Conservation (phyloP, 2,888 invertebrate genomes). For the Neocrepidodera transversa region DNA sequence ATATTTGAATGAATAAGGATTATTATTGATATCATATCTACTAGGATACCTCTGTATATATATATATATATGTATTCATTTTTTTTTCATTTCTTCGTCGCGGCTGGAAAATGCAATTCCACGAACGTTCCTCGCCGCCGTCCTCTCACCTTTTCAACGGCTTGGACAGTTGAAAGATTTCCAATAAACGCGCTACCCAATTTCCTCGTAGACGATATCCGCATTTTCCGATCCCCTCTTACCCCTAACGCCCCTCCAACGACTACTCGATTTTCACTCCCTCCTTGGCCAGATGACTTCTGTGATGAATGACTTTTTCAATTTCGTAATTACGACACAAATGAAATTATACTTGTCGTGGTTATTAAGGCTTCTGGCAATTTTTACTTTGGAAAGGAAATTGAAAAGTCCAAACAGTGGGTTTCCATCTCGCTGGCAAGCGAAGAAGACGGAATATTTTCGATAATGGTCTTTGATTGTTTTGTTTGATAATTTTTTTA, state of each 20-base stretch:
- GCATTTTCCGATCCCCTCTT: conserved; percentile 37
- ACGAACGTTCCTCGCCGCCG: conserved; percentile 48
- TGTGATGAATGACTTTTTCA: conserved; percentile 52
- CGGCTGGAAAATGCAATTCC: conserved; percentile 54
- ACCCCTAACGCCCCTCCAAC: conserved; percentile 33
- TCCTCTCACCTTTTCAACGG: conserved; percentile 53
- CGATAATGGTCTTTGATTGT: conserved; percentile 1
- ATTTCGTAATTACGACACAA: conserved; percentile 33
- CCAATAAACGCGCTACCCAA: conserved; percentile 58
- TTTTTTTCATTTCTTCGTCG: conserved; percentile 39
- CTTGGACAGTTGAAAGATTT: conserved; percentile 62
- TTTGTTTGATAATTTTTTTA: background rate
- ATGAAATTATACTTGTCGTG: conserved; percentile 20
- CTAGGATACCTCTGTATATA: conserved; percentile 30
- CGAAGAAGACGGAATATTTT: no score
- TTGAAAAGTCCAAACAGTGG: conserved; percentile 14
- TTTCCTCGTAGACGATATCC: conserved; percentile 56
- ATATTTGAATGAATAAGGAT: no score
- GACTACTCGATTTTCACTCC: conserved; percentile 55
- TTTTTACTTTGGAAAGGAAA: conserved; percentile 17
- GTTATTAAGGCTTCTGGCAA: conserved; percentile 18
- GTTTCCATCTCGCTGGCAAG: background rate
- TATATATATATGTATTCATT: conserved; percentile 34
- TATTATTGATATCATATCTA: no score
- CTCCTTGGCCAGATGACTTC: conserved; percentile 57